These are phyloP conservation scores for Aeoliscus strigatus DNA, from an alignment of 2,797 vertebrate genomes.

Conservation along the genomic window DNA sequence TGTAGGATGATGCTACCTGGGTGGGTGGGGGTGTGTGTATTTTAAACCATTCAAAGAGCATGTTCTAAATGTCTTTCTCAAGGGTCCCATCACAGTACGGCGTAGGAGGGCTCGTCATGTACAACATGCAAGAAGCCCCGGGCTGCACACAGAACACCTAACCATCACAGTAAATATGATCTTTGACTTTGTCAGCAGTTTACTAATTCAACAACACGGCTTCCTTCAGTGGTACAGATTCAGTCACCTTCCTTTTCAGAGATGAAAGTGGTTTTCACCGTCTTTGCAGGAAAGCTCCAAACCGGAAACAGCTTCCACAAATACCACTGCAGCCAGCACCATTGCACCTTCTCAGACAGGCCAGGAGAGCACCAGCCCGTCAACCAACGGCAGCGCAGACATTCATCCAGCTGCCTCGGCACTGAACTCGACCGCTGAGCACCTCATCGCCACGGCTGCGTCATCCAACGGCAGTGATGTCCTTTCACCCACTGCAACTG, in stretches of 20 bases:
- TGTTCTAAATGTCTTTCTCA: background rate
- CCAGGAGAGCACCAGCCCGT: constrained; percentile 54
- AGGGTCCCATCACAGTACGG: constrained; percentile 33
- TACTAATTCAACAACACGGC: background rate
- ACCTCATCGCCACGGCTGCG: constrained; percentile 10
- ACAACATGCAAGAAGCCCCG: background rate
- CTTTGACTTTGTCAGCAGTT: background rate
- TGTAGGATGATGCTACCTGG: no score
- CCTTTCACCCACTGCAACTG: constrained; percentile 1
- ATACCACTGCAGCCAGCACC: constrained; percentile 35
- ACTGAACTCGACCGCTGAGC: constrained; percentile 47
- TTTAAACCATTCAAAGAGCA: background rate
- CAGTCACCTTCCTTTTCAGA: no score
- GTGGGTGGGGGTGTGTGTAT: no score
- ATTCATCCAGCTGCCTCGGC: background rate
- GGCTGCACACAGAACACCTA: background rate
- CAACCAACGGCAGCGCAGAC: constrained; percentile 43
- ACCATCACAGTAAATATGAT: constrained; percentile 37
- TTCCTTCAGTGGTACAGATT: background rate
- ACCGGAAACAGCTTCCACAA: background rate
- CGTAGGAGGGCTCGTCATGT: constrained; percentile 25
- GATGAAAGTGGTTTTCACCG: background rate
- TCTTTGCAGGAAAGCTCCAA: constrained; percentile 53
- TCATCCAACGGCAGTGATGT: constrained; percentile 58
- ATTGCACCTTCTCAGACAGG: constrained; percentile 43